Conservation (phyloP, 2,113 vertebrate genomes). For the Camarhynchus parvulus region DNA sequence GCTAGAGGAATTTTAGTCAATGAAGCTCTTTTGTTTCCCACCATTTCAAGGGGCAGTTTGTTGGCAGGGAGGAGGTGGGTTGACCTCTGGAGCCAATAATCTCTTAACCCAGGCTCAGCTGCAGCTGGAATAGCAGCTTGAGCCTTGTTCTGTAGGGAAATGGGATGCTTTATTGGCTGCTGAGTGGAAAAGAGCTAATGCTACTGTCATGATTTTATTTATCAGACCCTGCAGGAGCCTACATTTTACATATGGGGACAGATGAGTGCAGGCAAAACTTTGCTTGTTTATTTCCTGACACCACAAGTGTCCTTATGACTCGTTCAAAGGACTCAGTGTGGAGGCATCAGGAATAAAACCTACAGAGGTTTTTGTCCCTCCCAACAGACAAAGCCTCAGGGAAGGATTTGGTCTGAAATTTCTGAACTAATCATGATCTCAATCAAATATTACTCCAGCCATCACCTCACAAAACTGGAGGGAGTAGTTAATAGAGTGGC, state of each 20-base stretch:
- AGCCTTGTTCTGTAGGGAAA: background rate
- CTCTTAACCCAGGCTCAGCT: background rate
- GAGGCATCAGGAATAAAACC: background rate
- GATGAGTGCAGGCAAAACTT: background rate
- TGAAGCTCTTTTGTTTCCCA: background rate
- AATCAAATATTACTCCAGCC: background rate
- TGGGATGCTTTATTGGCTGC: background rate
- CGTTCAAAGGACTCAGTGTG: background rate
- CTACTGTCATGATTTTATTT: background rate
- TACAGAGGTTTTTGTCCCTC: background rate
- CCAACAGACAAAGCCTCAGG: background rate
- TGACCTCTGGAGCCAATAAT: background rate
- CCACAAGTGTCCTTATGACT: background rate
- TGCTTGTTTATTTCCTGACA: background rate
- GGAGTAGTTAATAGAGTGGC: background rate
- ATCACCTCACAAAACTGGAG: background rate
- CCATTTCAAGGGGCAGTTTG: background rate
- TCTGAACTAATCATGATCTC: background rate
- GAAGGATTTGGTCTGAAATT: conserved; percentile 1
- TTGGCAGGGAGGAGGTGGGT: background rate
- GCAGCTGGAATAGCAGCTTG: background rate
- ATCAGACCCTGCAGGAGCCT: background rate
- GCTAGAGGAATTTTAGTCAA: background rate
- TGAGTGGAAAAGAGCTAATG: background rate
- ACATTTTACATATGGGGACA: background rate